Base-by-base conservation (phyloP, 2,888 invertebrate species). In the Lasiommata megera region DNA sequence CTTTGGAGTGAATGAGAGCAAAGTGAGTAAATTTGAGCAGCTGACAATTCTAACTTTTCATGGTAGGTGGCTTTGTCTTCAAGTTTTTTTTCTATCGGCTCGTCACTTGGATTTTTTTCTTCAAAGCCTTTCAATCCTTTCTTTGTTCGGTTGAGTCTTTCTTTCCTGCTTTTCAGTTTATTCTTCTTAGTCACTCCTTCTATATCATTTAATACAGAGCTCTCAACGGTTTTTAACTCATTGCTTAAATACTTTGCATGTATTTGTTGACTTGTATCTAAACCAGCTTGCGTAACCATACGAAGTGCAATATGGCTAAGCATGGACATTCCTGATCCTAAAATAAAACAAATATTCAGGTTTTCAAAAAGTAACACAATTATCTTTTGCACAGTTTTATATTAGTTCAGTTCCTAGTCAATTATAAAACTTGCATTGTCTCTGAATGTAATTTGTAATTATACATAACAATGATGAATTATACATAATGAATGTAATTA, bases 271-370 rank as follows among this genome's bases (percentile, higher is more conserved):
- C 89, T 90, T 18, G 87, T 81, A 1, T 88, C 77, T 0, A 93
- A 74, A 0, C 92, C 91, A 0, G 92, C 92, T 74, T 96, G 95
- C 0, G 96, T 96, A n/a, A 96, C 92, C 83, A 96, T 93, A 50
- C 96, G 89, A 28, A 96, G 76, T 0, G 96, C 95, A 43, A 96
- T 92, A 71, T 93, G 93, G 64, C 95, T 95, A 2, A 96, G 85
- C 48, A 96, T 92, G 54, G 96, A 96, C 95, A 96, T 96, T 0
- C 97, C 95, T 0, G 95, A 95, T 6, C 93, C 93, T 93, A 64
- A 46, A 64, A 60, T 17, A 11, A 31, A 31, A 31, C 9, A 23
- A 23, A 50, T 1, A 16, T 17, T 28, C 3, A 23, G 23, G 23
- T 23, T 23, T 23, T 2, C 5, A 5, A 23, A 2, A 23, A 23